These are phyloP conservation scores for Ascaphus truei DNA, from an alignment of 2,113 vertebrate species.

Conservation along the genomic window DNA sequence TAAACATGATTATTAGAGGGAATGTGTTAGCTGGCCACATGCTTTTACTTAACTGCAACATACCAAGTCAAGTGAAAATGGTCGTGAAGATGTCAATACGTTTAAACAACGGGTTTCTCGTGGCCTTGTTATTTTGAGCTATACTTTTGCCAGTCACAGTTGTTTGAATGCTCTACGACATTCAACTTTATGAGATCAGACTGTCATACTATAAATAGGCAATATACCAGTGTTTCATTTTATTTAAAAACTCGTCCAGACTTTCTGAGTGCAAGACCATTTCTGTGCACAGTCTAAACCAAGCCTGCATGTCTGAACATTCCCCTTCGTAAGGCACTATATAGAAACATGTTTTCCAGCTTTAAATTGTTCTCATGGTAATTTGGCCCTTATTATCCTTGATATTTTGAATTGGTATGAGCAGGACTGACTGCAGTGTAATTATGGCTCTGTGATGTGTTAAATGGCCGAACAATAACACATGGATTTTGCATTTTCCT, in stretches of 20 bases:
- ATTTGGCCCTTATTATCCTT: conserved; percentile 38
- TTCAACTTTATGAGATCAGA: too few species aligned
- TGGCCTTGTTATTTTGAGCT: too few species aligned
- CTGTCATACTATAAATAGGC: too few species aligned
- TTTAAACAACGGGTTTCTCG: too few species aligned
- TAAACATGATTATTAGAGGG: too few species aligned
- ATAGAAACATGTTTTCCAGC: not conserved
- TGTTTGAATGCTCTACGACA: too few species aligned
- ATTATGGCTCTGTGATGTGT: conserved; percentile 45
- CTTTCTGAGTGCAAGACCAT: not conserved
- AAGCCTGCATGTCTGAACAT: not conserved
- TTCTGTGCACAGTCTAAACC: not conserved
- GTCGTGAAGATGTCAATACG: too few species aligned
- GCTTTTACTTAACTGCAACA: too few species aligned
- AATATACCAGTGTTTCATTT: too few species aligned
- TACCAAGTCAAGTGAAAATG: too few species aligned
- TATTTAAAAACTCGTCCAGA: not conserved
- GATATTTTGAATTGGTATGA: conserved; percentile 29
- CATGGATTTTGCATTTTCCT: conserved; percentile 43
- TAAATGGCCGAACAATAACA: conserved; percentile 35
- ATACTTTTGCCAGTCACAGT: too few species aligned
- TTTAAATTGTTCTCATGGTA: not conserved
- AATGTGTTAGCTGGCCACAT: too few species aligned
- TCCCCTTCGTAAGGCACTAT: not conserved
- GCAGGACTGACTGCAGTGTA: conserved; percentile 24